Evolutionary conservation across 2,797 vertebrate genomes (phyloP).

Genomic region (Enteromius fasciolatus): DNA sequence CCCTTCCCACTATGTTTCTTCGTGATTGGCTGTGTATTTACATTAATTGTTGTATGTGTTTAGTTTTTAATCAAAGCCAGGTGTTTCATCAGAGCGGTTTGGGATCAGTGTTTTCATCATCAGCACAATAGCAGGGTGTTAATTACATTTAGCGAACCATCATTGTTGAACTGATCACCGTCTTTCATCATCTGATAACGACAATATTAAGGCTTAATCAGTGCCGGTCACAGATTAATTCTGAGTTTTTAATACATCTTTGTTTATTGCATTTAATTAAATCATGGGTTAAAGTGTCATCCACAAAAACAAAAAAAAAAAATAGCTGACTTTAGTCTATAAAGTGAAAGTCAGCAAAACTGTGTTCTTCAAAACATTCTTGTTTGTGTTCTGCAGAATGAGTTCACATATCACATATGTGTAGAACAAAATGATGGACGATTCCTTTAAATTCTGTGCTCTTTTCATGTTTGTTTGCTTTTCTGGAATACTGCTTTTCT

Average conservation of each 20-base stretch:
- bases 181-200: conserved; percentile 11
- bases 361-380: background rate
- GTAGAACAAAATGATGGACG: background rate
- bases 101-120: conserved; percentile 1
- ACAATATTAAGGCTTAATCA: background rate
- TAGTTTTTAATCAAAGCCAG: background rate
- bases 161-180: background rate
- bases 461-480: conserved; percentile 4
- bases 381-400: background rate
- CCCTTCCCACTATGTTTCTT: background rate
- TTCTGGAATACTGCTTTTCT: conserved; percentile 1
- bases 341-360: background rate
- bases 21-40: background rate
- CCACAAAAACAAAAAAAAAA: background rate
- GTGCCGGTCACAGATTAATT: background rate
- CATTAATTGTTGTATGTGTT: background rate
- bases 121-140: conserved; percentile 11
- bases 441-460: background rate
- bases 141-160: conserved; percentile 1
- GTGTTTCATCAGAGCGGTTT: background rate
- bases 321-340: background rate
- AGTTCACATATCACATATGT: background rate
- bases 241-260: background rate
- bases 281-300: background rate
- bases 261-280: background rate